Base-by-base conservation (phyloP, 1,140 invertebrate species). In the Aphidius gifuensis region DNA sequence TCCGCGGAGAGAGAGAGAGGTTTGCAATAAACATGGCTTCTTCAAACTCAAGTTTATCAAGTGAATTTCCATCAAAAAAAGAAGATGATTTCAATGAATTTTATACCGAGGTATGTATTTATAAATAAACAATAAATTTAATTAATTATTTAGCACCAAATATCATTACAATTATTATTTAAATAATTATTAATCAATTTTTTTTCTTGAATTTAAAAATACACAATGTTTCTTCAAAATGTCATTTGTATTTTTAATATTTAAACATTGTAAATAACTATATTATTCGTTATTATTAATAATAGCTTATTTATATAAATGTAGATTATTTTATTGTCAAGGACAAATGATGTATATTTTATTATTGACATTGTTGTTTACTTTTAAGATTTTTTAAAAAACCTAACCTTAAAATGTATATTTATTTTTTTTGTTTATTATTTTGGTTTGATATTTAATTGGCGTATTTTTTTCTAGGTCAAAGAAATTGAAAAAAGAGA, bases 401-500 rank as follows among this genome's bases (percentile, higher is more conserved):
- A 39, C 9, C 32, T 53, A 53, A 53, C 50, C 50, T 53, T 5
- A 38, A 5, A 6, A 32, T 9, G 1, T 32, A 4, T 32, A 32
- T 32, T 32, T 32, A 32, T 32, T 32, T 32, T 32, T 32, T 32
- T 32, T 32, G 4, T 32, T 32, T 32, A 32, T 32, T 32, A 16
- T 55, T 65, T 7, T 55, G 39, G 32, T 32, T 68, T 51, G 23
- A 49, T 48, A 57, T 53, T 32, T 43, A 23, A 9, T 23, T 32
- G 45, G 55, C 32, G 56, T 48, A 49, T 42, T 38, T 62, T 49
- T 64, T 9, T 83, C 65, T 65, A 97, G 92, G 92, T 98, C 4
- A 98, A 98, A 83, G 90, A 93, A 82, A 97, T 97, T 56, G 96
- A 98, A 79, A 92, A 95, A 77, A 82, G 91, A 64, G 94, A 96